These are phyloP conservation scores for Lottia gigantea DNA, from an alignment of 2,888 invertebrate genomes.

Conservation along the genomic window DNA sequence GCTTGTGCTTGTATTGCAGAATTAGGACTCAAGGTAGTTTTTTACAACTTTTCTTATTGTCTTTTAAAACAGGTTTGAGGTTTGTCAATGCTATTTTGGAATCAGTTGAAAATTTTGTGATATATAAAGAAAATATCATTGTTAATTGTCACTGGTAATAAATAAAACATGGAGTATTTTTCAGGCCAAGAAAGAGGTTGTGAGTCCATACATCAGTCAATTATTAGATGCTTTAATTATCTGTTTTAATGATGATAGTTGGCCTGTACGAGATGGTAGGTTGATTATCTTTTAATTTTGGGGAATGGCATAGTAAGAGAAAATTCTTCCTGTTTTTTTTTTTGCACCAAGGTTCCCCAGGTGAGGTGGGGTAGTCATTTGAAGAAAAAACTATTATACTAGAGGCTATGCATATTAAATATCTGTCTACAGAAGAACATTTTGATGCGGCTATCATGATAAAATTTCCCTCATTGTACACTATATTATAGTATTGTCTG, in stretches of 20 bases:
- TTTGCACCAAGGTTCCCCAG: too few species aligned
- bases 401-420: too few species aligned
- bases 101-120: too few species aligned
- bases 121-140: neutral
- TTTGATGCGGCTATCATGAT: too few species aligned
- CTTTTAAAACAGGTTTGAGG: too few species aligned
- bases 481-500: too few species aligned
- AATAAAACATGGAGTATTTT: neutral
- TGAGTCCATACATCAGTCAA: constrained; percentile 67
- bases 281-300: neutral
- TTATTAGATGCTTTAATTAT: constrained; percentile 70
- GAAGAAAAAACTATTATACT: too few species aligned
- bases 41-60: neutral
- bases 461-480: too few species aligned
- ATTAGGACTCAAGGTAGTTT: constrained; percentile 69
- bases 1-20: constrained; percentile 74
- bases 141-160: neutral
- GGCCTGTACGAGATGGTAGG: constrained; percentile 73
- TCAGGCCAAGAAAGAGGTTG: constrained; percentile 62
- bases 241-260: constrained; percentile 73
- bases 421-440: too few species aligned
- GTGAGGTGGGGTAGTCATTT: too few species aligned
- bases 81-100: too few species aligned
- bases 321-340: neutral
- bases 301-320: neutral